These are phyloP conservation scores for Erpornis zantholeuca DNA, from an alignment of 2,113 vertebrate genomes.

Conservation along the genomic window DNA sequence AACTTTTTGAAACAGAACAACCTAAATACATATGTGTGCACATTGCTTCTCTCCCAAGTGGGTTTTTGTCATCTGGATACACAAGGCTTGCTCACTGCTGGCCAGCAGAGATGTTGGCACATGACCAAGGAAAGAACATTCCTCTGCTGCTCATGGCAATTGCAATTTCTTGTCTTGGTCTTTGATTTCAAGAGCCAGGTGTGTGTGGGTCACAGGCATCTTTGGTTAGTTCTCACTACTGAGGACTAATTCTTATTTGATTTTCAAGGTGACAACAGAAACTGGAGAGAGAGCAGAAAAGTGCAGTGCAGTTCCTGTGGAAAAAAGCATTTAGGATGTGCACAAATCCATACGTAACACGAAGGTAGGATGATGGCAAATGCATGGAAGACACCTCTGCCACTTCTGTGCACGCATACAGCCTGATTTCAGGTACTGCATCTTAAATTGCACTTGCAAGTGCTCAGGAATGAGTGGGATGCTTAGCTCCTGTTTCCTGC, in stretches of 20 bases:
- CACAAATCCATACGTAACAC: not conserved
- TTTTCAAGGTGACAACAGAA: not conserved
- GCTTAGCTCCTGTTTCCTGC: not conserved
- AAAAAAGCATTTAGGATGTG: not conserved
- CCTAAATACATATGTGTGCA: not conserved
- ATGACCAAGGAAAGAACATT: not conserved
- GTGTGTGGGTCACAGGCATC: not conserved
- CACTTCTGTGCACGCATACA: not conserved
- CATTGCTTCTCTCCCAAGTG: not conserved
- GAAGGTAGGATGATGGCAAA: not conserved
- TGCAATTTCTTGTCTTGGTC: not conserved
- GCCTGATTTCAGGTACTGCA: not conserved
- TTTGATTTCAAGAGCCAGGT: not conserved
- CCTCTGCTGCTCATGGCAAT: fast-evolving
- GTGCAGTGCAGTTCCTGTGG: not conserved
- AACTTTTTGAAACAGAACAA: not conserved
- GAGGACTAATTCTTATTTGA: not conserved
- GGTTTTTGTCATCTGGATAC: not conserved
- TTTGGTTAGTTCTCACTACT: not conserved
- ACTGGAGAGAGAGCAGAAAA: not conserved
- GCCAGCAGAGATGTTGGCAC: not conserved
- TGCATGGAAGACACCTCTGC: not conserved
- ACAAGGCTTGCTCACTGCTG: not conserved
- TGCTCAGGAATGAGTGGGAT: not conserved
- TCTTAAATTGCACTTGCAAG: not conserved